A percentile compares a stretch with the other conserved stretches of the same genome.
These are phyloP conservation scores for Scolopax mira DNA, from an alignment of 2,113 vertebrate species.

Conservation along the genomic window DNA sequence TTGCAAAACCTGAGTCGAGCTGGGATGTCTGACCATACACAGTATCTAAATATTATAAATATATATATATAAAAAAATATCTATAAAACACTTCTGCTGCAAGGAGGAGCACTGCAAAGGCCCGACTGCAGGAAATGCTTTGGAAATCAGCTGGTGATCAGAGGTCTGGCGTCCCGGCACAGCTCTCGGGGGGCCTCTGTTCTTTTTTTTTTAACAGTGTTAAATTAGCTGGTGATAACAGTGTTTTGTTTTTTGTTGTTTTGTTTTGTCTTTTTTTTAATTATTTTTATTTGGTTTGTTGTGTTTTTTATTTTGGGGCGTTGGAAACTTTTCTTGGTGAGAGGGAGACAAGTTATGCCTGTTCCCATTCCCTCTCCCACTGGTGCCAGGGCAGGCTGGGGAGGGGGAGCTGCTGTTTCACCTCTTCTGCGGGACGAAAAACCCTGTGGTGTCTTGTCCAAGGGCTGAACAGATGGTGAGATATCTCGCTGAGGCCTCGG, in stretches of 20 bases:
- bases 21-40: constrained; percentile 42
- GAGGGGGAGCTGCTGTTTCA: not conserved
- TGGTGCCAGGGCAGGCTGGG: not conserved
- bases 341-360: not conserved
- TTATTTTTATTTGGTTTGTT: not conserved
- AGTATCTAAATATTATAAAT: constrained; percentile 61
- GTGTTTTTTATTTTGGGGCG: not conserved
- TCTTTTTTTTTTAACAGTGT: constrained; percentile 35
- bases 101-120: not conserved
- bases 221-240: constrained; percentile 58
- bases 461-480: not conserved
- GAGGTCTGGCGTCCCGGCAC: not conserved
- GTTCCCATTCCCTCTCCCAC: not conserved
- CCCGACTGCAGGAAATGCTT: not conserved
- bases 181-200: not conserved
- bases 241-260: not conserved
- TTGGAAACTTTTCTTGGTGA: not conserved
- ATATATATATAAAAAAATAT: constrained; percentile 60
- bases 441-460: not conserved
- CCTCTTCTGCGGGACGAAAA: not conserved
- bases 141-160: not conserved
- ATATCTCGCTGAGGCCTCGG: not conserved
- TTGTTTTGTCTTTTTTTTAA: not conserved
- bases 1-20: not conserved
- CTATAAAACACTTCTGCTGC: constrained; percentile 53